Evolutionary conservation across 2,113 vertebrate species (phyloP), one percentile per base, ranked within the genome.

Genomic region (Trogon surrucura): DNA sequence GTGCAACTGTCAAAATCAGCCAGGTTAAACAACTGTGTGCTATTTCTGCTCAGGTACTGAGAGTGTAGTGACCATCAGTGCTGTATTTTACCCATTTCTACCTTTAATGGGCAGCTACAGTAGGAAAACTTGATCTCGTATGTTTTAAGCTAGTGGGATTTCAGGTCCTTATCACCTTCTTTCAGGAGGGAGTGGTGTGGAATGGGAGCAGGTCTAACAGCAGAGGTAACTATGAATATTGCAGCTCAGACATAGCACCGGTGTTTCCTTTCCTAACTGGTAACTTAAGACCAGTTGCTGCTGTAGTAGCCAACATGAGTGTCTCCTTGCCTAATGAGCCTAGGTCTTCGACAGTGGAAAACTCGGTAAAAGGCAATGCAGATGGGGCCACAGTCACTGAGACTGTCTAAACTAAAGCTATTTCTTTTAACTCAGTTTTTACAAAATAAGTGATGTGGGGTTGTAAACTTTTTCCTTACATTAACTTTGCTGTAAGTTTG

Each of bases 241-340:
- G 30, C 44, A 54, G 47, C 11, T 89, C 30, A 85, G 53, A 26
- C 29, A 14, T 9, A 48, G 41, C 29, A 23, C 14, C 53, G 22
- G 6, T 61, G 17, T 77, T 83, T 90, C 34, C 20, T 82, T 48
- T 32, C 29, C 26, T 38, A 56, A 18, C 22, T 65, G 25, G 32
- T 88, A 56, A 51, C 2, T 5, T 5, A 66, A 16, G 1, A 3
- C 47, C 74, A 47, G 8, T 23, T 78, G 51, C 56, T 89, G 30
- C 18, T 21, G 14, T 1, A 51, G 20, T 65, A 48, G 18, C 13
- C 45, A 73, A 8, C 0, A 0, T 51, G 44, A 64, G 2, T 2
- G 7, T 75, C 41, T 72, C 11, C 50, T 57, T 88, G 26, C 16
- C 32, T 79, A 20, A 44, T 25, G 3, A 64, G 21, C 12, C 13